phyloP scores from a whole-genome alignment of 2,113 vertebrate species.

The Bungarus multicinctus region DNA sequence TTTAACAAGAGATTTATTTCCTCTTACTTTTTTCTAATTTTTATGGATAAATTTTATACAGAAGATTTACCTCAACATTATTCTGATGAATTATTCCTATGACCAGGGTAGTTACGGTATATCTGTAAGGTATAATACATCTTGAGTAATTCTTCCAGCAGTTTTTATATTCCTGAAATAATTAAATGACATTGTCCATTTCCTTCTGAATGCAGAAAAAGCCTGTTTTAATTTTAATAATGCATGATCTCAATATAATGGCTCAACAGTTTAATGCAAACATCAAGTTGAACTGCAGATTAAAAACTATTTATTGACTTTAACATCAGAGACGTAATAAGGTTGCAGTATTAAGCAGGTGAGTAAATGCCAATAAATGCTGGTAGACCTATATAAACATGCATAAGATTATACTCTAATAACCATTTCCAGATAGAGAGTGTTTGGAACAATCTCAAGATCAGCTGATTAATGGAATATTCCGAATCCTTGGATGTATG shows the following conservation, averaged over 20 bases:
- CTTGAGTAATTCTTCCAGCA: not conserved
- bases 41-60: constrained; percentile 20
- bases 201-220: not conserved
- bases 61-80: constrained; percentile 19
- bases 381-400: not conserved
- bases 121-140: not conserved
- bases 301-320: not conserved
- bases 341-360: not conserved
- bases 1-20: constrained; percentile 19
- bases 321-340: not conserved
- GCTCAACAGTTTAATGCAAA: constrained; percentile 4
- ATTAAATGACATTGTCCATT: constrained; percentile 21
- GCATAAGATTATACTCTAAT: not conserved
- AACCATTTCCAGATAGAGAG: not conserved
- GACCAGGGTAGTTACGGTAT: constrained; percentile 20
- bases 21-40: constrained; percentile 19
- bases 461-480: not conserved
- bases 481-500: not conserved
- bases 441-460: not conserved
- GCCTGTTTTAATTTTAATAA: not conserved
- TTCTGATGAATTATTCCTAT: constrained; percentile 33
- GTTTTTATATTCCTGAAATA: constrained; percentile 13
- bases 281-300: not conserved
- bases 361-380: not conserved
- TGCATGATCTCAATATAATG: not conserved